Base-by-base conservation (phyloP, 64 coral and sea anemone species). In the Montipora capricornis region DNA sequence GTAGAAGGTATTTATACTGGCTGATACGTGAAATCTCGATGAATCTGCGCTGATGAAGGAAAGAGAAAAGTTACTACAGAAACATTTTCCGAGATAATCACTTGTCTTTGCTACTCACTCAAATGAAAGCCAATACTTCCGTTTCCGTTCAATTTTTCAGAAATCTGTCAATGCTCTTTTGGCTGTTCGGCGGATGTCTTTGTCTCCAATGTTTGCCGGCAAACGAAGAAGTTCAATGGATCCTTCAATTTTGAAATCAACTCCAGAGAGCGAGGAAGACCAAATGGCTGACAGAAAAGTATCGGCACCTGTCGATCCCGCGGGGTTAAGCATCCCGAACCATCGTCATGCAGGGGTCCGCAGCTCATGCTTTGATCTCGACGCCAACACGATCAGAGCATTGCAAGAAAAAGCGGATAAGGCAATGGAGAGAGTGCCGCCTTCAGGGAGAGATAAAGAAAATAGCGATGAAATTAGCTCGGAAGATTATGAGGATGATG, bases 111-210 rank as follows among this genome's bases (percentile, higher is more conserved):
- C 29, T 29, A 29, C 29, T 29, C 29, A 29, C 29, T 29, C 29
- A 29, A 29, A 29, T 29, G 29, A 29, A 29, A 29, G 1, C 29
- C 29, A 29, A 29, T 29, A 29, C 0, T 29, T 29, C 1, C 29
- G 29, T 29, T 29, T 29, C 29, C 29, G 29, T 29, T 29, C 29
- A 19, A 68, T 11, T 55, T 87, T 24, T 80, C 78, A 97, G 96
- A 97, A 95, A 97, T 97, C 96, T 15, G 94, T 97, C 19, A 94
- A 97, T 68, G 96, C 96, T 24, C 79, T 97, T 20, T 82, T 97
- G 59, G 96, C 96, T 44, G 92, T 97, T 8, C 85, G 96, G 22
- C 93, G 96, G 26, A 97, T 97, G 82, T 96, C 95, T 15, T 73
- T 85, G 17, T 95, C 62, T 73, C 91, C 68, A 45, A 78, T 53